These are phyloP conservation scores for Oreochromis niloticus DNA, from an alignment of 2,113 vertebrate species.

Conservation along the genomic window DNA sequence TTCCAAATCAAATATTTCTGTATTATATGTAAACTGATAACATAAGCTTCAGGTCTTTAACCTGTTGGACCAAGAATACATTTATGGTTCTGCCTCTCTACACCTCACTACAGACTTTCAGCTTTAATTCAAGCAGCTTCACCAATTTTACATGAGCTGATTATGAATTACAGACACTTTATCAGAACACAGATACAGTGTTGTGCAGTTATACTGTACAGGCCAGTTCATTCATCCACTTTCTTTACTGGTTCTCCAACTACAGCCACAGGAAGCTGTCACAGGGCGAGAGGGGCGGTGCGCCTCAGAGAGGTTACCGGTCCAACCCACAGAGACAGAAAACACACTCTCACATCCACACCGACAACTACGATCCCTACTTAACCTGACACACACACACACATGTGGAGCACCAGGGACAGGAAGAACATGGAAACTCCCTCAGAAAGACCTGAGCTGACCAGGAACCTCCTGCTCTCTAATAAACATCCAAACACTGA, in stretches of 20 bases:
- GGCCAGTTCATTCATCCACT: neutral
- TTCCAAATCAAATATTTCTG: neutral
- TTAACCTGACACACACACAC: too few species aligned
- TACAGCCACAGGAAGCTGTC: neutral
- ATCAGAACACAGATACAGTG: neutral
- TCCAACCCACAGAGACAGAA: too few species aligned
- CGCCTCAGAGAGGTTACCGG: too few species aligned
- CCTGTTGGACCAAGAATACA: rapidly evolving
- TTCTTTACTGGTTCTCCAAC: neutral
- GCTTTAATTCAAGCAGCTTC: neutral
- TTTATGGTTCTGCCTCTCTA: rapidly evolving
- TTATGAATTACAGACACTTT: neutral
- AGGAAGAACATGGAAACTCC: too few species aligned
- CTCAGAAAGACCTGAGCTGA: neutral
- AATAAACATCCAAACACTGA: neutral
- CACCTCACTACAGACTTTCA: neutral
- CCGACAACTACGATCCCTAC: rapidly evolving
- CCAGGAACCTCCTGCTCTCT: rapidly evolving
- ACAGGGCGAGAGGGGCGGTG: too few species aligned
- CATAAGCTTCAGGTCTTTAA: neutral
- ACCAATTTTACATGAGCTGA: neutral
- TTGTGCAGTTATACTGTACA: neutral
- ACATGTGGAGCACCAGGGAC: too few species aligned
- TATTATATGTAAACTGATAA: neutral
- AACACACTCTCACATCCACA: too few species aligned